phyloP scores from a whole-genome alignment of 2,888 invertebrate species.

The Rhorus exstirpatorius region DNA sequence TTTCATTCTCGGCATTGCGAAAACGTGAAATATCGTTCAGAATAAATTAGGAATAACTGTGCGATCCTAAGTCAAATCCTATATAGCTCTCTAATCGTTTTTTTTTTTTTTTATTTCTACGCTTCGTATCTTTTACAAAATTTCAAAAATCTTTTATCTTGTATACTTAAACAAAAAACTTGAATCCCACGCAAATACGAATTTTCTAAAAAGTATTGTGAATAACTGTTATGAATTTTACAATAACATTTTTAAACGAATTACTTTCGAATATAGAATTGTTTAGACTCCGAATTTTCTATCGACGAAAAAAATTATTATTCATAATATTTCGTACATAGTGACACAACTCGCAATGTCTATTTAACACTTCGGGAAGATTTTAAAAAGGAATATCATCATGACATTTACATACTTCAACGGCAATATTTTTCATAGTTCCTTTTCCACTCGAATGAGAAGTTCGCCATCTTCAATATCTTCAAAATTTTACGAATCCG shows the following conservation, averaged over 20 bases:
- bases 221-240: too few species aligned
- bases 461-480: constrained; percentile 4
- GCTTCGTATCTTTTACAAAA: too few species aligned
- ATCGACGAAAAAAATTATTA: not conserved
- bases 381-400: not conserved
- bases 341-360: not conserved
- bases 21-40: constrained; percentile 5
- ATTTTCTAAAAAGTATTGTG: too few species aligned
- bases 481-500: constrained; percentile 15
- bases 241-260: not conserved
- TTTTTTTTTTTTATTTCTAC: too few species aligned
- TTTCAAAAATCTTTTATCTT: too few species aligned
- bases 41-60: not conserved
- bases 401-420: not conserved
- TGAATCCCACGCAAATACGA: too few species aligned
- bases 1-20: constrained; percentile 5
- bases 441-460: not conserved
- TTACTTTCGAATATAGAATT: not conserved
- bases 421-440: not conserved
- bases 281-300: too few species aligned
- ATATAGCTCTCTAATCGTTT: too few species aligned
- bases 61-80: too few species aligned
- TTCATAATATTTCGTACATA: not conserved
- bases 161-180: too few species aligned
- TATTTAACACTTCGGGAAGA: not conserved